A percentile compares a stretch with the other conserved stretches of the same genome.
Conservation (phyloP, 2,113 vertebrate species). For the Caranx ignobilis region DNA sequence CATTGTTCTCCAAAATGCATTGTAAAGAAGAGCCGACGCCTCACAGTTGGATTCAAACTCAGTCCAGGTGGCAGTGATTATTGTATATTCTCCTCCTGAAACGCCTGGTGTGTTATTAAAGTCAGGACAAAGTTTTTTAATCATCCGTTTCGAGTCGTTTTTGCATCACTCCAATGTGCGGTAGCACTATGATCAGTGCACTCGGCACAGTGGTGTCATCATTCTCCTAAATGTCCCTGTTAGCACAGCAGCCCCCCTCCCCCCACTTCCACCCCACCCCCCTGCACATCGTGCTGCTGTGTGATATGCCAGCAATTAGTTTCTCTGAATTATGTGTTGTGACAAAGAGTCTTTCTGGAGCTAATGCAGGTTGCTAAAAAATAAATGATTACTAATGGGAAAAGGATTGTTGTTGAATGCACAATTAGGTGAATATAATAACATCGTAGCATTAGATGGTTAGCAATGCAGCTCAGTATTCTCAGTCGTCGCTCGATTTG, state of each 20-base stretch:
- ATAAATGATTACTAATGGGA: conserved; percentile 33
- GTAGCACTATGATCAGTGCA: background rate
- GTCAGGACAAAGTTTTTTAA: conserved; percentile 1
- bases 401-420: conserved; percentile 29
- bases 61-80: background rate
- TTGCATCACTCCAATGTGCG: background rate
- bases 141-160: background rate
- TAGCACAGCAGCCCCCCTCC: conserved; percentile 17
- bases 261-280: background rate
- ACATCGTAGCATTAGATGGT: background rate
- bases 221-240: conserved; percentile 41
- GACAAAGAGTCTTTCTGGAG: conserved; percentile 37
- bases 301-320: conserved; percentile 34
- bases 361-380: conserved; percentile 29
- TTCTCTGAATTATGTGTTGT: conserved; percentile 31
- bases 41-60: background rate
- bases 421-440: conserved; percentile 28
- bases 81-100: background rate
- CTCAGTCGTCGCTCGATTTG: conserved; percentile 9
- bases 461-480: conserved; percentile 11
- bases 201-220: conserved; percentile 15
- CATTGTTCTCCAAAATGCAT: no score
- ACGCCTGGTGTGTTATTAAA: background rate
- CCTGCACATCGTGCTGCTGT: background rate
- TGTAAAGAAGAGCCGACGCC: background rate